phyloP scores from a whole-genome alignment of 2,797 vertebrate species.

The Acanthurus leucopareius region DNA sequence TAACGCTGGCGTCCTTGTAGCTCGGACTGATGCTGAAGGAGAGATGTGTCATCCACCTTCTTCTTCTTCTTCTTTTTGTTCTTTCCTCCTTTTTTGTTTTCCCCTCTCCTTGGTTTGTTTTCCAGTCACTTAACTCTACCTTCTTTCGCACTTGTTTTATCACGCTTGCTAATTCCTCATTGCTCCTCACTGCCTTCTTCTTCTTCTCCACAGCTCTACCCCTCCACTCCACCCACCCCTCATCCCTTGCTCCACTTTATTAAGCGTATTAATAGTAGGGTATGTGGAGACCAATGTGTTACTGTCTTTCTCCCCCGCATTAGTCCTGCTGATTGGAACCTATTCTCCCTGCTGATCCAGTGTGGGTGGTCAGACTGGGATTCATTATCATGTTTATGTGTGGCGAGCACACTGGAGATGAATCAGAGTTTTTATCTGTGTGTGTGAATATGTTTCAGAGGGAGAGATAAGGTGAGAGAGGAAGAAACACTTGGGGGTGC shows the following conservation, averaged over 20 bases:
- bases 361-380: constrained; percentile 74
- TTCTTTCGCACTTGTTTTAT: not conserved
- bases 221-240: constrained; percentile 2
- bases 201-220: not conserved
- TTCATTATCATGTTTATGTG: constrained; percentile 53
- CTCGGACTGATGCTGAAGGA: constrained; percentile 62
- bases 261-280: constrained; percentile 60
- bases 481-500: constrained; percentile 56
- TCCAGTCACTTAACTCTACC: not conserved
- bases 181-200: not conserved
- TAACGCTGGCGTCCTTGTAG: constrained; percentile 65
- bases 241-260: constrained; percentile 40
- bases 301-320: constrained; percentile 62
- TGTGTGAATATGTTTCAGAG: constrained; percentile 34
- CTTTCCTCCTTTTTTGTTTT: not conserved
- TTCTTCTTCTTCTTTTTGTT: not conserved
- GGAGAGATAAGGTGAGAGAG: constrained; percentile 3
- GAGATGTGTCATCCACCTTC: constrained; percentile 41
- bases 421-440: constrained; percentile 36
- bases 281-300: constrained; percentile 48
- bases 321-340: constrained; percentile 69
- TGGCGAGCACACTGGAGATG: constrained; percentile 32
- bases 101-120: constrained; percentile 2
- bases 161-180: not conserved
- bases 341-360: constrained; percentile 70